phyloP scores from a whole-genome alignment of 1,140 invertebrate species.

The Dryas iulia region DNA sequence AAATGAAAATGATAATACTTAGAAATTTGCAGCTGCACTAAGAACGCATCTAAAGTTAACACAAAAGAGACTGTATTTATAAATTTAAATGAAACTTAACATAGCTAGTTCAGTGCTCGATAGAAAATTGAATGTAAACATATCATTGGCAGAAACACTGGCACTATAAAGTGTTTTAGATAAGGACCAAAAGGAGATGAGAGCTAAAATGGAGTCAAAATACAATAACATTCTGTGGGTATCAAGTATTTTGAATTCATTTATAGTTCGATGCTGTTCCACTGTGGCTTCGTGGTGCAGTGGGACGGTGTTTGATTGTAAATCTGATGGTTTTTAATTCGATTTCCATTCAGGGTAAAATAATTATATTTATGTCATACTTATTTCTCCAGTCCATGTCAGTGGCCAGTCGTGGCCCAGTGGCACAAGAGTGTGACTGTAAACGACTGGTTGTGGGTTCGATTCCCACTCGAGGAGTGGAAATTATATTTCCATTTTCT shows the following conservation, averaged over 20 bases:
- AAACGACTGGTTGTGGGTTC: no score
- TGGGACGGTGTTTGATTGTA: no score
- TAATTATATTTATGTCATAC: no score
- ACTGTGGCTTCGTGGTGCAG: no score
- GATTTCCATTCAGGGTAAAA: no score
- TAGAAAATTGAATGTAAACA: conserved; percentile 4
- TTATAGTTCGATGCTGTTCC: background rate
- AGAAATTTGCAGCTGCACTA: background rate
- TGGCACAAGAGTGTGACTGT: no score
- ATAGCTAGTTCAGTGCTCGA: background rate
- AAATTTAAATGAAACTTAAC: background rate
- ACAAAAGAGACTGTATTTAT: background rate
- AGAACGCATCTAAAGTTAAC: background rate
- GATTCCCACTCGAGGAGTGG: no score
- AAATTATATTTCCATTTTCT: no score
- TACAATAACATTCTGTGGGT: background rate
- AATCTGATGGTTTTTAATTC: no score
- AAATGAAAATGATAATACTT: no score
- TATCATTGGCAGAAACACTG: background rate
- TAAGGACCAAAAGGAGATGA: background rate
- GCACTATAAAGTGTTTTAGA: background rate
- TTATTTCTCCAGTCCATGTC: no score
- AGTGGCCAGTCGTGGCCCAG: no score
- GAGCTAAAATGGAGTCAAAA: background rate
- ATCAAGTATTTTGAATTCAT: background rate